These are phyloP conservation scores for Zeugodacus cucurbitae DNA, from an alignment of 1,140 invertebrate genomes.

Conservation along the genomic window DNA sequence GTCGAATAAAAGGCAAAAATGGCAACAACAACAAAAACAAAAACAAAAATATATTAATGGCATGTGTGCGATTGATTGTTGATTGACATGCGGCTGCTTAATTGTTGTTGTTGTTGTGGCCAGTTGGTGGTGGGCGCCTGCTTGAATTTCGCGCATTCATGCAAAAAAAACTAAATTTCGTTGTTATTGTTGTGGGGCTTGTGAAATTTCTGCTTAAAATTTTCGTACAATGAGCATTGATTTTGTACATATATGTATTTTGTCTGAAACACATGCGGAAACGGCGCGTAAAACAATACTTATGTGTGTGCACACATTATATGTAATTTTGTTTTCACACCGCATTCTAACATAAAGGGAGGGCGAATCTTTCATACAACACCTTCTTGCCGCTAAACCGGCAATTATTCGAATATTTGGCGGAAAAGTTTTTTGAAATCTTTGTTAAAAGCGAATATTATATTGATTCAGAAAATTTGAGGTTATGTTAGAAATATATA, in stretches of 20 bases:
- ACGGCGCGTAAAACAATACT: background rate
- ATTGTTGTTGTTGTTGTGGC: background rate
- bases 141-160: background rate
- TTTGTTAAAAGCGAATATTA: too few species aligned
- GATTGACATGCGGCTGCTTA: background rate
- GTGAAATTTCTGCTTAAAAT: background rate
- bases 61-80: slow-evolving; percentile 5
- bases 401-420: too few species aligned
- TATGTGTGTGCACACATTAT: background rate
- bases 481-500: too few species aligned
- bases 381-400: too few species aligned
- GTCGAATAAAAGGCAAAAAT: background rate
- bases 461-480: too few species aligned
- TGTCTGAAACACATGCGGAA: background rate
- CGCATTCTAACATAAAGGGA: too few species aligned
- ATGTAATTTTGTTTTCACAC: too few species aligned
- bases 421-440: too few species aligned
- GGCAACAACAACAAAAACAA: background rate
- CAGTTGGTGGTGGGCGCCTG: background rate
- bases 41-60: background rate
- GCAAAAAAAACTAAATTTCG: background rate
- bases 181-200: background rate
- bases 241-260: too few species aligned
- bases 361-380: too few species aligned
- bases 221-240: background rate